These are phyloP conservation scores for Phymorhynchus buccinoides DNA, from an alignment of 1,140 invertebrate species.

Conservation along the genomic window DNA sequence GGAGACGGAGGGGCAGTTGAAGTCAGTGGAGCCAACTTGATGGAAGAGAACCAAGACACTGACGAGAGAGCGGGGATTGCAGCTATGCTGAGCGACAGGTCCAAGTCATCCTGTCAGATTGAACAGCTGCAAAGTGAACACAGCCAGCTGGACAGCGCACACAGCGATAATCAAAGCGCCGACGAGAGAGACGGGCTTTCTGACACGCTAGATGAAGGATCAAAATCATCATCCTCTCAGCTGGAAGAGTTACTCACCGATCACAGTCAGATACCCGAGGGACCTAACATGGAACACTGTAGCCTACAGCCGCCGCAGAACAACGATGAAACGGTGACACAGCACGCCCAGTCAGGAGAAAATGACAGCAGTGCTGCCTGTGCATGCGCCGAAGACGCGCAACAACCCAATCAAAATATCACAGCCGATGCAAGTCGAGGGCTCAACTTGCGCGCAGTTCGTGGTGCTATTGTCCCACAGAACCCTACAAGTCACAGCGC, in stretches of 20 bases:
- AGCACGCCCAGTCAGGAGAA: background rate
- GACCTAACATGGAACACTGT: background rate
- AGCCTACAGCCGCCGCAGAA: background rate
- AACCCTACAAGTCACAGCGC: background rate
- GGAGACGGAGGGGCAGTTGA: background rate
- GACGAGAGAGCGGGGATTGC: background rate
- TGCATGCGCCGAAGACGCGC: background rate
- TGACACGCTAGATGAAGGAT: no score
- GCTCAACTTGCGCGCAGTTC: background rate
- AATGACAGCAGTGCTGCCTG: slow-evolving; percentile 6
- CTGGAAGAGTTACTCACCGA: background rate
- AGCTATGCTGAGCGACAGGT: background rate
- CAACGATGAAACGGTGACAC: no score
- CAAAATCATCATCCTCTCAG: no score
- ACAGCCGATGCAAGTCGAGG: background rate
- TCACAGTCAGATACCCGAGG: background rate
- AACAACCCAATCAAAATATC: background rate
- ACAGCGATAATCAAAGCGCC: background rate
- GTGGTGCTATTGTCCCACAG: background rate
- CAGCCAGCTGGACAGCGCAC: background rate
- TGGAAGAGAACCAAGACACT: background rate
- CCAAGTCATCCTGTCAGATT: slow-evolving; percentile 24
- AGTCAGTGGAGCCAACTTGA: background rate
- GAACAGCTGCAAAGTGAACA: slow-evolving; percentile 12
- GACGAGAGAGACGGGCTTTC: no score